Percentiles rank a stretch among this genome's conserved stretches.
Conservation (phyloP, 2,888 invertebrate species). For the Dascillus cervinus region DNA sequence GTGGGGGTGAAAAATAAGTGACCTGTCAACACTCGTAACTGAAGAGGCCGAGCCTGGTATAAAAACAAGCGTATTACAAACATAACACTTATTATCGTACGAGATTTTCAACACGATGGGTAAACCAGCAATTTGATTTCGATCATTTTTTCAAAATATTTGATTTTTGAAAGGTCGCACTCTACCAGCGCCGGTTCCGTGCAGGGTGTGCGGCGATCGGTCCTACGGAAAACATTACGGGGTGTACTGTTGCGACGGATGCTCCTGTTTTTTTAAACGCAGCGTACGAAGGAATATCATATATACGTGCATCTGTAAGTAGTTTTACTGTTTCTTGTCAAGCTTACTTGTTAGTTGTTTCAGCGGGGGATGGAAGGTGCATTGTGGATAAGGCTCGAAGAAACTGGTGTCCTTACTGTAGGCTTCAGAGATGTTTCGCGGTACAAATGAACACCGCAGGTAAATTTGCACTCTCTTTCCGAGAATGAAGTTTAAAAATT, state of each 20-base stretch:
- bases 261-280: conserved; percentile 84
- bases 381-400: conserved; percentile 71
- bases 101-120: not conserved
- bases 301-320: conserved; percentile 71
- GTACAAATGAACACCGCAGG: conserved; percentile 73
- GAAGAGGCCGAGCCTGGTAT: conserved; percentile 9
- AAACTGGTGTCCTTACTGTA: conserved; percentile 84
- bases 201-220: conserved; percentile 75
- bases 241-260: conserved; percentile 79
- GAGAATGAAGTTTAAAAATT: conserved; percentile 1
- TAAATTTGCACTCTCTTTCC: conserved; percentile 29
- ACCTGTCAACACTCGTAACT: conserved; percentile 13
- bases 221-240: conserved; percentile 82
- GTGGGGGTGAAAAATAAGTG: conserved; percentile 13
- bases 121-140: not conserved
- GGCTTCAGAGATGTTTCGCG: conserved; percentile 67
- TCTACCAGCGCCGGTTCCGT: conserved; percentile 57
- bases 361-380: conserved; percentile 66
- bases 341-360: conserved; percentile 20
- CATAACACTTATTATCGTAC: too few species aligned
- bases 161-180: conserved; percentile 38
- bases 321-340: not conserved
- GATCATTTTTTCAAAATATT: not conserved
- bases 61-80: too few species aligned
- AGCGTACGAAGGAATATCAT: conserved; percentile 65